These are phyloP conservation scores for Myotis lucifugus DNA, from an alignment of 2,113 vertebrate genomes.

Conservation along the genomic window DNA sequence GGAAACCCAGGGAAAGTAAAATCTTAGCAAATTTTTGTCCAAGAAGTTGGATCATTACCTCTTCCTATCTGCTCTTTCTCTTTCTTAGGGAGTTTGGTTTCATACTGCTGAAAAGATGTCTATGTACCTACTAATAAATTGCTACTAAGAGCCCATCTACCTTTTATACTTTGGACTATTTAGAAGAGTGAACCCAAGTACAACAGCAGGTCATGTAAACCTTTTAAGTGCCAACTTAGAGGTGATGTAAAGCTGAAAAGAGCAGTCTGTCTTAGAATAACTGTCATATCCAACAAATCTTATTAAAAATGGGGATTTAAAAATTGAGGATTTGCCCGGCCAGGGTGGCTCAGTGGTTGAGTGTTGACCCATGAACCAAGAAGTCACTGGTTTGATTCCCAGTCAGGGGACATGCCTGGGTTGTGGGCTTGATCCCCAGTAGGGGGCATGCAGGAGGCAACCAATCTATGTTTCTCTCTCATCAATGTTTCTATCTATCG, in stretches of 20 bases:
- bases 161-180: background rate
- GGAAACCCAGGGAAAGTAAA: background rate
- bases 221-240: background rate
- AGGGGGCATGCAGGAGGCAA: no score
- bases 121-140: background rate
- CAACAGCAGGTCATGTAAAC: background rate
- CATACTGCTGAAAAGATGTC: background rate
- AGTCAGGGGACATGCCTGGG: no score
- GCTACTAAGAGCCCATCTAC: background rate
- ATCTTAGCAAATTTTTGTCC: background rate
- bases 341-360: no score
- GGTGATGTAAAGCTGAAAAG: background rate
- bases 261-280: background rate
- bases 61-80: background rate
- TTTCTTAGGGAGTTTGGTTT: background rate
- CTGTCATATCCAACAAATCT: background rate
- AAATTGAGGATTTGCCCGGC: background rate
- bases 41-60: fast-evolving
- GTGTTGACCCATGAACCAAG: no score
- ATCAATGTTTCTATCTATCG: no score
- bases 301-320: background rate
- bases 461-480: no score
- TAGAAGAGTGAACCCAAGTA: background rate
- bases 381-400: no score
- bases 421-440: no score